A percentile compares a stretch with the other conserved stretches of the same genome.
Conservation (phyloP, 2,888 invertebrate species). For the Torymus tubicola region DNA sequence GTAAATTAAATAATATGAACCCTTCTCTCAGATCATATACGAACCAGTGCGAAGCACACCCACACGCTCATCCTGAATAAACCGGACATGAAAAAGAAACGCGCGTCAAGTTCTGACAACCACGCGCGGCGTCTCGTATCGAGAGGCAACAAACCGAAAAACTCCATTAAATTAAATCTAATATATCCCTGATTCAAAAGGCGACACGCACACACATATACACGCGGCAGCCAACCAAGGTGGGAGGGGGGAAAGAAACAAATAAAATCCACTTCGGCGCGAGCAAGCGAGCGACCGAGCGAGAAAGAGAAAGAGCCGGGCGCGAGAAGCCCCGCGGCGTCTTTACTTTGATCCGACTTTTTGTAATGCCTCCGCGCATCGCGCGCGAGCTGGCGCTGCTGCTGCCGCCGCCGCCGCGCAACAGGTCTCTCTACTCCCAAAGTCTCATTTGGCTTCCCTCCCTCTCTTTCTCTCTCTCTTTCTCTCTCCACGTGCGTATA, state of each 20-base stretch:
- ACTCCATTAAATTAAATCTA: conserved; percentile 56
- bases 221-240: not conserved
- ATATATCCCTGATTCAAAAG: conserved; percentile 39
- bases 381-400: not conserved
- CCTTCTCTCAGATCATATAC: too few species aligned
- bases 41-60: not conserved
- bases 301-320: conserved; percentile 20
- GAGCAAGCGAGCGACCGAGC: not conserved
- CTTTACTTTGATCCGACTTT: conserved; percentile 58
- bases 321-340: conserved; percentile 51
- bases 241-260: conserved; percentile 23
- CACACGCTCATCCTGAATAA: not conserved
- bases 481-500: not conserved
- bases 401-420: conserved; percentile 4
- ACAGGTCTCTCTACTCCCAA: conserved; percentile 52
- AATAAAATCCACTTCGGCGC: conserved; percentile 25
- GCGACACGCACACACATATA: not conserved
- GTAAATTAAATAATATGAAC: conserved; percentile 1
- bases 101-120: conserved; percentile 8
- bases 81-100: conserved; percentile 10
- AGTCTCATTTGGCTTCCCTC: conserved; percentile 54
- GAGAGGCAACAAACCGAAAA: conserved; percentile 48
- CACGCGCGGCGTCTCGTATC: conserved; percentile 43
- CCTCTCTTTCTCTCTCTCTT: not conserved
- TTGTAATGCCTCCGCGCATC: conserved; percentile 52